Conservation (phyloP, 2,888 invertebrate genomes). For the Phortica magna region DNA sequence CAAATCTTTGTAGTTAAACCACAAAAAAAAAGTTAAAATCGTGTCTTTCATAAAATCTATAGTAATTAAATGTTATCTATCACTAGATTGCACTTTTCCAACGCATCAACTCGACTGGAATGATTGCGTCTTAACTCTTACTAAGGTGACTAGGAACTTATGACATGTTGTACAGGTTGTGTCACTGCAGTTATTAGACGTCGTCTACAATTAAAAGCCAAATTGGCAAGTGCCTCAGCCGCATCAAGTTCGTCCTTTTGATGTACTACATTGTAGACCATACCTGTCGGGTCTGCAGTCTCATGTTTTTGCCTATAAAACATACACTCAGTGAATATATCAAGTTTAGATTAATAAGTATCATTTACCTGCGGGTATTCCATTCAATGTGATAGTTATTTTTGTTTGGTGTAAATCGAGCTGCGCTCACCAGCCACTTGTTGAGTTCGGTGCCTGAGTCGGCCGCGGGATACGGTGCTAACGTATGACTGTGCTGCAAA, state of each 20-base stretch:
- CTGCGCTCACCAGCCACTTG: conserved; percentile 88
- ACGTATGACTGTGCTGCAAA: neutral
- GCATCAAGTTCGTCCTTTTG: conserved; percentile 87
- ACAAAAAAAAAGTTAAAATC: conserved; percentile 49
- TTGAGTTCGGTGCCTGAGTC: conserved; percentile 81
- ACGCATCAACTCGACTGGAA: conserved; percentile 68
- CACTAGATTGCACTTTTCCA: conserved; percentile 65
- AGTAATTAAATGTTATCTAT: conserved; percentile 13
- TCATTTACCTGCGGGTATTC: conserved; percentile 75
- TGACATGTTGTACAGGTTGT: conserved; percentile 43
- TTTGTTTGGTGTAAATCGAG: conserved; percentile 85
- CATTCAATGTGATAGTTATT: conserved; percentile 86
- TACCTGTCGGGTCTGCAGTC: conserved; percentile 18
- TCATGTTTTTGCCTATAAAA: conserved; percentile 65
- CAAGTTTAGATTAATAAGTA: neutral
- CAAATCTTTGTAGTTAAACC: conserved; percentile 42
- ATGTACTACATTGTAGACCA: conserved; percentile 77
- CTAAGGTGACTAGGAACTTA: conserved; percentile 63
- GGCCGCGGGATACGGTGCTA: neutral
- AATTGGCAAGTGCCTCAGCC: conserved; percentile 85
- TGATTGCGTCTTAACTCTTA: conserved; percentile 61
- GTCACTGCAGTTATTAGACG: conserved; percentile 66
- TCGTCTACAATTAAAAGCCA: conserved; percentile 80
- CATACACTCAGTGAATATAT: neutral
- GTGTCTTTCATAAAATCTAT: conserved; percentile 1